Evolutionary conservation across 2,113 vertebrate species (phyloP), one percentile per base, ranked within the genome.

Genomic region (Andinoacara biseriatus): DNA sequence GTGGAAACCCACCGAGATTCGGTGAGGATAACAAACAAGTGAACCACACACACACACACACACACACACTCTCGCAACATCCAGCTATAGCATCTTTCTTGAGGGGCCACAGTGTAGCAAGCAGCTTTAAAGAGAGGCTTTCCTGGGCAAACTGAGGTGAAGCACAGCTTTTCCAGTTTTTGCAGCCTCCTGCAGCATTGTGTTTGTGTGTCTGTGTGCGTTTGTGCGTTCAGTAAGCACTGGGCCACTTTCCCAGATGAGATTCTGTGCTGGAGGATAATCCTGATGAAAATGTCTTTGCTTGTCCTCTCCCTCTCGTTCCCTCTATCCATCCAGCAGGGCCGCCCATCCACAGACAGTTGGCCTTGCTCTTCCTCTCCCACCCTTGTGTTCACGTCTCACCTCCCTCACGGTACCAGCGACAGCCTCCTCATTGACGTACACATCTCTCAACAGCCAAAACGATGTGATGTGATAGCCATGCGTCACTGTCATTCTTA

Each of bases 191-290:
- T 35, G 63, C 78, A 82, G 76, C 83, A 63, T 63, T 63, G 43
- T 58, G 1, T 76, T 26, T 67, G 49, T 74, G 22, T 43, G 57
- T 65, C 80, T 59, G 67, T 81, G 72, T 84, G 63, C 62, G 31
- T 65, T 49, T 52, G 24, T 52, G 40, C 22, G 75, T n/a, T 86
- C 46, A 22, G 24, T 74, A 63, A 81, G 83, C 76, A 75, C 82
- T 77, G 74, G 83, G 84, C 78, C 84, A 86, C 90, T 93, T 88
- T 77, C 87, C 86, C 87, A 89, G 86, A 92, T 94, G 87, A 89
- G 86, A 91, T 87, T 85, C 88, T 86, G 58, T 78, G 78, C 85
- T 79, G 85, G 57, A 72, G 81, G 89, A 89, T 93, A 91, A 92
- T 92, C 86, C 86, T 82, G 85, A 90, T 91, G 83, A 90, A 92